These are phyloP conservation scores for Cerastoderma edule DNA, from an alignment of 2,888 invertebrate species.

Conservation along the genomic window DNA sequence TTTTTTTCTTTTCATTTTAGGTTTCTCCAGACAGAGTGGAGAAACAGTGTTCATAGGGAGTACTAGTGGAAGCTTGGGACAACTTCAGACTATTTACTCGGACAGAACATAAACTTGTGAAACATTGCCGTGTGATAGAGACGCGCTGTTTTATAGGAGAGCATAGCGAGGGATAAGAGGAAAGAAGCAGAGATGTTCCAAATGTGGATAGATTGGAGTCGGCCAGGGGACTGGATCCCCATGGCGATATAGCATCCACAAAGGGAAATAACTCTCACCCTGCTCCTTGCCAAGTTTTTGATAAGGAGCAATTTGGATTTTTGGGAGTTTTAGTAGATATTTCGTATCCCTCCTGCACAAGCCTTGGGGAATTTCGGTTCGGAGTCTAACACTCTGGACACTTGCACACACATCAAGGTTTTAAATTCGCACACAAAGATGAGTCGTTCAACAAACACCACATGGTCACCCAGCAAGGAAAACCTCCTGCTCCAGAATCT, in stretches of 20 bases:
- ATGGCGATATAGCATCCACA: conserved; percentile 33
- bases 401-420: conserved; percentile 18
- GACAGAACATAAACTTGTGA: neutral
- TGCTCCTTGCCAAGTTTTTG: conserved; percentile 62
- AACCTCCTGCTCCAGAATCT: conserved; percentile 53
- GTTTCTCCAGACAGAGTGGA: conserved; percentile 15
- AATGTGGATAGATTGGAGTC: conserved; percentile 7
- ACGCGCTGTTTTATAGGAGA: neutral
- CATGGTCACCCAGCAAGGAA: conserved; percentile 57
- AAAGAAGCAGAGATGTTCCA: conserved; percentile 18
- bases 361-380: conserved; percentile 20
- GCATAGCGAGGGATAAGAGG: conserved; percentile 16
- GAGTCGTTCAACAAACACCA: conserved; percentile 48
- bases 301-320: conserved; percentile 51
- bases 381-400: neutral
- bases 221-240: conserved; percentile 34
- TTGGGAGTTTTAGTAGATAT: conserved; percentile 41
- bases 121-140: conserved; percentile 1
- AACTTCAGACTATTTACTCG: neutral
- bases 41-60: conserved; percentile 7
- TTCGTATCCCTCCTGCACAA: conserved; percentile 6
- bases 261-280: conserved; percentile 60
- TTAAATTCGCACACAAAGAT: conserved; percentile 26
- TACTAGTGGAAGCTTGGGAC: conserved; percentile 1
- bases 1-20: conserved; percentile 7